phyloP scores from a whole-genome alignment of 2,113 vertebrate species.

The Gymnobelideus leadbeateri region DNA sequence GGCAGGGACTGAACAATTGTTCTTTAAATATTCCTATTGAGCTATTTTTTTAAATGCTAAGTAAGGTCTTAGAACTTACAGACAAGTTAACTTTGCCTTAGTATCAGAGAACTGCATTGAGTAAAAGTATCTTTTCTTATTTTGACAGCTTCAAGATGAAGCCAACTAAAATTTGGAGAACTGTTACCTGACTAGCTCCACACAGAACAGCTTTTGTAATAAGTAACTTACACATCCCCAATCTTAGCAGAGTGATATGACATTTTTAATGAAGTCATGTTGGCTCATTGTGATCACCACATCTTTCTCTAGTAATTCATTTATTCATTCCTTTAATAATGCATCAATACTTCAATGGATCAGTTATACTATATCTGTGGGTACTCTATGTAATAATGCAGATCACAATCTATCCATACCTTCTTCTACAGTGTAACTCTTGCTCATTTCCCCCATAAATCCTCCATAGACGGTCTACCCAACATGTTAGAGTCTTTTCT shows the following conservation, averaged over 20 bases:
- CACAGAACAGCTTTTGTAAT: slow-evolving; percentile 2
- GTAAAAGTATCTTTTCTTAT: neutral
- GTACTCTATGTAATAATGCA: neutral
- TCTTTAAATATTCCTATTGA: slow-evolving; percentile 1
- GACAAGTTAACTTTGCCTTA: slow-evolving; percentile 49
- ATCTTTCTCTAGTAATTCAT: neutral
- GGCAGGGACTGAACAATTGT: slow-evolving; percentile 6
- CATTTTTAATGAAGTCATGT: neutral
- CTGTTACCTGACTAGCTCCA: neutral
- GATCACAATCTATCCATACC: neutral
- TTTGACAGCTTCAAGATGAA: neutral
- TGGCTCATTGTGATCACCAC: neutral
- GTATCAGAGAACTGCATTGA: neutral
- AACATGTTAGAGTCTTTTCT: neutral
- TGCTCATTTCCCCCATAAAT: neutral
- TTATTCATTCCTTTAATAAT: neutral
- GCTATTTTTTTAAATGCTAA: slow-evolving; percentile 4
- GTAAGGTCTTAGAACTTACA: slow-evolving; percentile 36
- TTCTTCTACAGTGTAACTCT: neutral
- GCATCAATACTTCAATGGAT: neutral
- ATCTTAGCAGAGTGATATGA: slow-evolving; percentile 1
- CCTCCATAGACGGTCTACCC: neutral
- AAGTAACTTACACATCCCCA: neutral
- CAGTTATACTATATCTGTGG: neutral
- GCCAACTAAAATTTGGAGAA: neutral